These are phyloP conservation scores for Phyllotis vaccarum DNA, from an alignment of 2,797 vertebrate species.

Conservation along the genomic window DNA sequence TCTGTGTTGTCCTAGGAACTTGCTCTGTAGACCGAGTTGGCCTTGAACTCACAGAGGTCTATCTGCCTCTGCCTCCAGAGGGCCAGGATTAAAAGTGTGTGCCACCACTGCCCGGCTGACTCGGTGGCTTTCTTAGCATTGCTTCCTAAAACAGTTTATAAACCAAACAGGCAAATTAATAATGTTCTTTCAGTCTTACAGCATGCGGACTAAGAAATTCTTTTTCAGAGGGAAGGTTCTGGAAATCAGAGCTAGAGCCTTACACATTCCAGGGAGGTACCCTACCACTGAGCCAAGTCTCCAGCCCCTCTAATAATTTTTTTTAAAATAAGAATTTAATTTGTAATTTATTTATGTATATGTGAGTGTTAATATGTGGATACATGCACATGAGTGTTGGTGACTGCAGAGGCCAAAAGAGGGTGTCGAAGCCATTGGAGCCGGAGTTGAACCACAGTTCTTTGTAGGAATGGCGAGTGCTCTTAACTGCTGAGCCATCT, in stretches of 20 bases:
- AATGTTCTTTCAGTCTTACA: neutral
- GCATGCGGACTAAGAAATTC: neutral
- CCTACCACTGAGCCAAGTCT: neutral
- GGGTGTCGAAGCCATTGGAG: neutral
- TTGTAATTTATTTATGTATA: neutral
- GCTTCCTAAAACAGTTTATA: neutral
- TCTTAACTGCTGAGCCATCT: neutral
- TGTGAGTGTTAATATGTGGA: neutral
- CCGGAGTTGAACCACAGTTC: neutral
- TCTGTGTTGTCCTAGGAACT: too few relatives aligned
- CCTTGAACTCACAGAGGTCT: neutral
- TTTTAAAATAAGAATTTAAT: neutral
- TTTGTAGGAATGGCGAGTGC: neutral
- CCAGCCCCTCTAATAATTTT: neutral
- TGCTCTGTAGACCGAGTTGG: neutral
- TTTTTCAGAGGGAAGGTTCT: neutral
- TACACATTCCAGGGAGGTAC: neutral
- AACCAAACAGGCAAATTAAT: neutral
- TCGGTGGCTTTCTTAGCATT: neutral
- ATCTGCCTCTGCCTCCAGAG: neutral
- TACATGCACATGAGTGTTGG: neutral
- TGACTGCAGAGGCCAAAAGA: neutral
- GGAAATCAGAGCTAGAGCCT: neutral
- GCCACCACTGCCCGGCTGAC: fast-evolving
- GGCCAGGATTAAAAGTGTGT: fast-evolving